A percentile compares a stretch with the other conserved stretches of the same genome.
Evolutionary conservation across 2,113 vertebrate species (phyloP).

Genomic region (Mobula birostris): DNA sequence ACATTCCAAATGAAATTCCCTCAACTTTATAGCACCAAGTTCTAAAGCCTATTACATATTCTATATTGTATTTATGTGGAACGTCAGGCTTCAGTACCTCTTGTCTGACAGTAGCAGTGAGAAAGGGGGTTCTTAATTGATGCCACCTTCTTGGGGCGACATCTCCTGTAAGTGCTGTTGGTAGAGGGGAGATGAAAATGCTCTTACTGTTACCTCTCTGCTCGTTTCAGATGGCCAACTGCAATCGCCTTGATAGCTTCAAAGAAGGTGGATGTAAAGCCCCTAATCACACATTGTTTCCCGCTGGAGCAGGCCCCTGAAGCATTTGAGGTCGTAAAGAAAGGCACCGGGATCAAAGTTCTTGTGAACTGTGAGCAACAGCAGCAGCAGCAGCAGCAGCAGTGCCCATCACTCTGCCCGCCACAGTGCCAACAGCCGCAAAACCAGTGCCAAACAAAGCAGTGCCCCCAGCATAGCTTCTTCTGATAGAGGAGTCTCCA

Average conservation of each 20-base stretch:
- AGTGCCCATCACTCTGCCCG: neutral
- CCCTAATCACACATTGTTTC: constrained; percentile 31
- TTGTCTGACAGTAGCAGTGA: too few species aligned
- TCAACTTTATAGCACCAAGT: too few species aligned
- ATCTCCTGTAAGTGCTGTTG: too few species aligned
- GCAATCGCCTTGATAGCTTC: constrained; percentile 35
- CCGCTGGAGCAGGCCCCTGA: neutral
- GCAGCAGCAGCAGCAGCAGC: neutral
- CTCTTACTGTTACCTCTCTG: neutral
- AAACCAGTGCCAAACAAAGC: neutral
- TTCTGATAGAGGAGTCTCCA: neutral
- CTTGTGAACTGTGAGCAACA: constrained; percentile 32
- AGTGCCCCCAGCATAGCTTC: constrained; percentile 27
- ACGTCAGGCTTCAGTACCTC: too few species aligned
- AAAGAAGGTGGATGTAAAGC: constrained; percentile 27
- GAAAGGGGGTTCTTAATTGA: too few species aligned
- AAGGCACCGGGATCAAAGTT: constrained; percentile 30
- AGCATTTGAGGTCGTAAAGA: constrained; percentile 26
- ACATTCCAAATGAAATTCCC: too few species aligned
- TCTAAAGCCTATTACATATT: too few species aligned
- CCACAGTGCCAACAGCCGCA: neutral
- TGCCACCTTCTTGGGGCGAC: too few species aligned
- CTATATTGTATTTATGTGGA: too few species aligned
- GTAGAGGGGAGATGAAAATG: neutral
- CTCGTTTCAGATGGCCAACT: constrained; percentile 4